phyloP scores from a whole-genome alignment of 2,797 vertebrate species.

The Paedocypris micromegethes region DNA sequence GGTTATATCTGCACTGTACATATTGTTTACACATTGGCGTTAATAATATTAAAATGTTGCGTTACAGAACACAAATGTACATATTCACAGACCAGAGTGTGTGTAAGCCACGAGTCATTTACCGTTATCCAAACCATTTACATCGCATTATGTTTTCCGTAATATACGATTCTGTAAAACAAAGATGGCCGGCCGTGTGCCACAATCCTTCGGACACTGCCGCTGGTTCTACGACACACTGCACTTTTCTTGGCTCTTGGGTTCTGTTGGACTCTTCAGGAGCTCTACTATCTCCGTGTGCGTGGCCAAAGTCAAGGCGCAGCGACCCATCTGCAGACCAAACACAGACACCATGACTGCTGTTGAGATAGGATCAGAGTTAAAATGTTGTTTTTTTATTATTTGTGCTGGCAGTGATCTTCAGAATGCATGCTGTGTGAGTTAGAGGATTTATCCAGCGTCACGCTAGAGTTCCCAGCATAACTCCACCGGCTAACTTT shows the following conservation, averaged over 20 bases:
- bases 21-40: too few species aligned
- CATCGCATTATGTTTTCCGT: too few species aligned
- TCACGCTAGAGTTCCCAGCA: not conserved
- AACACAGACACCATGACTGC: slow-evolving; percentile 14
- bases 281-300: slow-evolving; percentile 66
- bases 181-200: too few species aligned
- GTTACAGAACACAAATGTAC: too few species aligned
- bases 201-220: too few species aligned
- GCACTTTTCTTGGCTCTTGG: slow-evolving; percentile 50
- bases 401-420: not conserved
- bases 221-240: slow-evolving; percentile 32
- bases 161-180: too few species aligned
- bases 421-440: not conserved
- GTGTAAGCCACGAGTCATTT: too few species aligned
- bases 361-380: not conserved
- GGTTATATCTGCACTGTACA: too few species aligned
- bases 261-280: slow-evolving; percentile 64
- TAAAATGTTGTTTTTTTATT: not conserved
- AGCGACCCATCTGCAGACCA: slow-evolving; percentile 61
- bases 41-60: too few species aligned
- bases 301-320: slow-evolving; percentile 65
- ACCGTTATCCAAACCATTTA: too few species aligned
- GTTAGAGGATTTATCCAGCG: not conserved
- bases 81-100: too few species aligned
- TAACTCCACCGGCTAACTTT: slow-evolving; percentile 8